Evolutionary conservation across 1,140 invertebrate genomes (phyloP).

Genomic region (Venturia canescens): DNA sequence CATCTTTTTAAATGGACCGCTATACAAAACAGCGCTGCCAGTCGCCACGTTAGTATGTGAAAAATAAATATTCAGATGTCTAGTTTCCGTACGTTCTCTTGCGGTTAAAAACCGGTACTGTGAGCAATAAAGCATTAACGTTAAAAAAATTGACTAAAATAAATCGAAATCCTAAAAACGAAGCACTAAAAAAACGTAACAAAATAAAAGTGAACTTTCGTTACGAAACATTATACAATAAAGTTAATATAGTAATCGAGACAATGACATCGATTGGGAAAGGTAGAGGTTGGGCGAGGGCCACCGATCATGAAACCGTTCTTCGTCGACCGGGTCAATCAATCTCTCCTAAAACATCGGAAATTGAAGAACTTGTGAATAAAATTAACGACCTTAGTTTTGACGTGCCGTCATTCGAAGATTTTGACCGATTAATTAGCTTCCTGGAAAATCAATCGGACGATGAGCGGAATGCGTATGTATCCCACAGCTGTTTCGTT

Average conservation of each 20-base stretch:
- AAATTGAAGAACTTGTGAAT: background rate
- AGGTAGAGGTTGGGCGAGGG: slow-evolving; percentile 1
- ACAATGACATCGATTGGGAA: background rate
- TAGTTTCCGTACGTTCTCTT: too few relatives aligned
- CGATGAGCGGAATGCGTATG: background rate
- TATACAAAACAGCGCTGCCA: too few relatives aligned
- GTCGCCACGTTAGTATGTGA: too few relatives aligned
- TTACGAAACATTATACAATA: too few relatives aligned
- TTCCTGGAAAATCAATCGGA: background rate
- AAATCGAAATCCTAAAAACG: too few relatives aligned
- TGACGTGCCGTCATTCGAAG: background rate
- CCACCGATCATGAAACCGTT: background rate
- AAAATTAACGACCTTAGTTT: background rate
- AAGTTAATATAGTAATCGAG: background rate
- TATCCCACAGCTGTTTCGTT: background rate
- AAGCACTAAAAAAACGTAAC: too few relatives aligned
- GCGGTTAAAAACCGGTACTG: too few relatives aligned
- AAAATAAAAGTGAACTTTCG: too few relatives aligned
- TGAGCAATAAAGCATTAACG: too few relatives aligned
- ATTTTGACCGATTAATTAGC: background rate
- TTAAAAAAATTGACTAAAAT: too few relatives aligned
- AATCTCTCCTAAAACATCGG: background rate
- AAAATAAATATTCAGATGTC: too few relatives aligned
- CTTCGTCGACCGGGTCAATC: background rate
- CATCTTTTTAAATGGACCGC: too few relatives aligned